These are phyloP conservation scores for Cataglyphis cursor DNA, from an alignment of 2,888 invertebrate genomes.

Conservation along the genomic window DNA sequence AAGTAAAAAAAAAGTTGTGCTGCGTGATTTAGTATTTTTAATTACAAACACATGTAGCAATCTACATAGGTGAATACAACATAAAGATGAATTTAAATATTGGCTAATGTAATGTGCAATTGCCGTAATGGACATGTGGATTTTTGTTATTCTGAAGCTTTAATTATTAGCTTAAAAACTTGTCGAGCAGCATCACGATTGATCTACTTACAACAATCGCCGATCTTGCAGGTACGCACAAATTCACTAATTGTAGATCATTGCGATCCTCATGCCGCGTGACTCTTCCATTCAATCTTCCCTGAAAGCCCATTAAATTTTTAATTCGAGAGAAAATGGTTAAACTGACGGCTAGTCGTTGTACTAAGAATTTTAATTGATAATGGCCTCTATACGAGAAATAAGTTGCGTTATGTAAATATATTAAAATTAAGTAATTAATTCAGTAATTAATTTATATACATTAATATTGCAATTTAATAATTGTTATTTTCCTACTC, in stretches of 20 bases:
- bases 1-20: constrained; percentile 11
- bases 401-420: constrained; percentile 1
- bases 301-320: constrained; percentile 83
- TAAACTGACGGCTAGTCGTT: not conserved
- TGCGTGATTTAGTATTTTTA: not conserved
- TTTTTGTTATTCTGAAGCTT: constrained; percentile 37
- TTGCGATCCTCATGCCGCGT: constrained; percentile 80
- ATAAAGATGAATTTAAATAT: constrained; percentile 7
- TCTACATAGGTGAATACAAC: constrained; percentile 36
- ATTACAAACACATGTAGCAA: not conserved
- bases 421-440: constrained; percentile 24
- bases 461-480: not conserved
- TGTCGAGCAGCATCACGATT: constrained; percentile 53
- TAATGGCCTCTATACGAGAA: not conserved
- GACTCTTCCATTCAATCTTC: constrained; percentile 82
- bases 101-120: constrained; percentile 19
- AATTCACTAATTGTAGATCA: constrained; percentile 83
- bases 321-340: constrained; percentile 57
- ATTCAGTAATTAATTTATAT: not conserved
- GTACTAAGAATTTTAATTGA: not conserved
- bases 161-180: not conserved
- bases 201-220: constrained; percentile 83
- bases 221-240: constrained; percentile 82
- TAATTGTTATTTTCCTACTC: not conserved
- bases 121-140: constrained; percentile 8